Evolutionary conservation across 1,140 invertebrate genomes (phyloP), one percentile per base, ranked within the genome.

Genomic region (Stegodyphus mimosarum): DNA sequence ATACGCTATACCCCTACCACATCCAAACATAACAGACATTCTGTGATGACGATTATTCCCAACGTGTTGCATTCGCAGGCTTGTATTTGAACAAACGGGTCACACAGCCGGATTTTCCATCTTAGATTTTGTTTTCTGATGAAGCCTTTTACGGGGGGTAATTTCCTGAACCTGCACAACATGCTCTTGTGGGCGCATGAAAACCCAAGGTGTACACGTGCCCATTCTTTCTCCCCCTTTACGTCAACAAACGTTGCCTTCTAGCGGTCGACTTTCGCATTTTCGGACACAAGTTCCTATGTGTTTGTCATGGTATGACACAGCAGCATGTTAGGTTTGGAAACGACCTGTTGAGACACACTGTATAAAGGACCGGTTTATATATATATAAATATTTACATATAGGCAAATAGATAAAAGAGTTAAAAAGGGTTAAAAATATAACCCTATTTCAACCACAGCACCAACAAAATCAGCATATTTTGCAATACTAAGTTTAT

Each of bases 1-100:
- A 66, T n/a, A 66, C n/a, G 64, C 64, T 10, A 66, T n/a, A 17
- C 64, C 64, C 64, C n/a, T 66, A 66, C 64, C 64, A 66, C 64
- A 10, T 66, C 64, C n/a, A 66, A 66, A 66, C 7, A 66, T 7
- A 10, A 66, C 17, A 66, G 64, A 7, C 64, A 66, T 17, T 66
- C 7, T 66, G n/a, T n/a, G 64, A 6, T 67, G 64, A 67, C 64
- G 64, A 67, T 67, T 67, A 67, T 67, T 6, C 64, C 2, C 9
- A 67, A 67, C 64, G 6, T 2, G 17, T 18, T 67, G 64, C 64
- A 67, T 67, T 67, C 64, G 1, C 64, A 67, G 1, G 64, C 64
- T 67, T 2, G 13, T 67, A 67, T 5, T 5, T 67, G 64, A 2
- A 67, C 9, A 9, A 67, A n/a, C 64, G 11, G 64, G 64, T n/a